Percentiles rank a stretch among this genome's conserved stretches.
Evolutionary conservation across 2,797 vertebrate genomes (phyloP).

Genomic region (Fistularia commersonii): DNA sequence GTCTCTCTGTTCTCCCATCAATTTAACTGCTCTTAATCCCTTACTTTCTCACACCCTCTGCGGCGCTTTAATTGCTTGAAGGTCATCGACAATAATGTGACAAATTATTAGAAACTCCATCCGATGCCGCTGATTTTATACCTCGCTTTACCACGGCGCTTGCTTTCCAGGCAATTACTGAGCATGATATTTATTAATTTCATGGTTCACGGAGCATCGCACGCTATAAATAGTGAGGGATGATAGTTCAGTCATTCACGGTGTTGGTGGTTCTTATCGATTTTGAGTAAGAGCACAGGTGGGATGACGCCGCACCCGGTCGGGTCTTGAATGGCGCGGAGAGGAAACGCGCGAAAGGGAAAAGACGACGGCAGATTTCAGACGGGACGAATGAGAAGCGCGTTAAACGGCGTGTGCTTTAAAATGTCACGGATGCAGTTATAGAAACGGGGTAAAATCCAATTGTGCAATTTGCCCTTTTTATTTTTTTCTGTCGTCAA

Average conservation of each 20-base stretch:
- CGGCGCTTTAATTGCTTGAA: conserved; percentile 79
- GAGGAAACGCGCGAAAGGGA: conserved; percentile 5
- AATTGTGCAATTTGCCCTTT: conserved; percentile 29
- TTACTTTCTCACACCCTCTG: conserved; percentile 22
- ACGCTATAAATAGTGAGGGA: conserved; percentile 78
- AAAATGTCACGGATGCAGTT: conserved; percentile 42
- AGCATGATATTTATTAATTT: conserved; percentile 84
- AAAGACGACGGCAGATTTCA: conserved; percentile 2
- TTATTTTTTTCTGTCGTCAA: conserved; percentile 18
- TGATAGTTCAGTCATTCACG: conserved; percentile 73
- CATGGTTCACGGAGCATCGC: conserved; percentile 78
- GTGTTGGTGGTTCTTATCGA: conserved; percentile 69
- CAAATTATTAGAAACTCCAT: conserved; percentile 79
- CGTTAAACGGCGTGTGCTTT: conserved; percentile 15
- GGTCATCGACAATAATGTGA: conserved; percentile 81
- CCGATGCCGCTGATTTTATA: conserved; percentile 76
- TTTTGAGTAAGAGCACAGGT: conserved; percentile 61
- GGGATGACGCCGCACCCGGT: conserved; percentile 45
- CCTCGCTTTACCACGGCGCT: conserved; percentile 69
- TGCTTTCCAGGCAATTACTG: conserved; percentile 80
- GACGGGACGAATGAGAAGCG: not conserved
- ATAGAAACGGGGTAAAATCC: conserved; percentile 1
- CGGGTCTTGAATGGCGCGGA: conserved; percentile 23
- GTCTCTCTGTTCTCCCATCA: conserved; percentile 51
- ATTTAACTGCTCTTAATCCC: conserved; percentile 52